phyloP scores from a whole-genome alignment of 2,888 invertebrate genomes.

The Spilosoma lubricipeda region DNA sequence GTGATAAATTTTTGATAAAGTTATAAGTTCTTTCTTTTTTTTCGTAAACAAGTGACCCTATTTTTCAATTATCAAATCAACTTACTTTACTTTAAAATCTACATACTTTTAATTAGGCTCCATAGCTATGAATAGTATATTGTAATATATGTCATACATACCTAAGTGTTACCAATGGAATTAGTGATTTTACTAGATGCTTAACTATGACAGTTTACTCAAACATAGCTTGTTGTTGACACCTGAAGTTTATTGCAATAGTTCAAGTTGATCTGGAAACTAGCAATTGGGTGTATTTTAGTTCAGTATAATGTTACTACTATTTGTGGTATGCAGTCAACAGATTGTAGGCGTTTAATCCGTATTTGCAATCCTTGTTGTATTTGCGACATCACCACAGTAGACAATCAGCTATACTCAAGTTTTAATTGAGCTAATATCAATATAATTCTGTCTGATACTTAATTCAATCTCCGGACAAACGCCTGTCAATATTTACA shows the following conservation, averaged over 20 bases:
- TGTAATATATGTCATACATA: neutral
- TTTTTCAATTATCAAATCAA: slow-evolving; percentile 12
- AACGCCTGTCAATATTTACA: slow-evolving; percentile 39
- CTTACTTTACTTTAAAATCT: slow-evolving; percentile 1
- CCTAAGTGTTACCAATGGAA: slow-evolving; percentile 19
- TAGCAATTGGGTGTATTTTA: slow-evolving; percentile 12
- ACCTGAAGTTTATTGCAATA: neutral
- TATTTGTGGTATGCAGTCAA: slow-evolving; percentile 7
- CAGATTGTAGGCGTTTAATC: slow-evolving; percentile 19
- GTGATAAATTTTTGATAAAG: neutral
- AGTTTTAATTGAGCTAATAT: slow-evolving; percentile 42
- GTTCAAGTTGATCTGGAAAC: slow-evolving; percentile 1
- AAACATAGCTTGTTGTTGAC: slow-evolving; percentile 6
- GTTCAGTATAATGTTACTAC: slow-evolving; percentile 18
- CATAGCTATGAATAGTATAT: slow-evolving; percentile 6
- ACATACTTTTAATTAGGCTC: slow-evolving; percentile 15
- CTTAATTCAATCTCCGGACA: slow-evolving; percentile 44
- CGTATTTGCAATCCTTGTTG: slow-evolving; percentile 17
- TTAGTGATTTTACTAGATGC: slow-evolving; percentile 3
- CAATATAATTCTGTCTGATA: slow-evolving; percentile 34
- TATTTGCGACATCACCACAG: slow-evolving; percentile 17
- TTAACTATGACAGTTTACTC: slow-evolving; percentile 1
- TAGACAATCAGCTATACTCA: slow-evolving; percentile 39
- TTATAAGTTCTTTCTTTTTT: no score
- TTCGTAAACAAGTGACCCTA: neutral